Percentiles rank a stretch among this genome's conserved stretches.
Evolutionary conservation across 2,797 vertebrate species (phyloP).

Genomic region (Poeciliopsis gracilis): DNA sequence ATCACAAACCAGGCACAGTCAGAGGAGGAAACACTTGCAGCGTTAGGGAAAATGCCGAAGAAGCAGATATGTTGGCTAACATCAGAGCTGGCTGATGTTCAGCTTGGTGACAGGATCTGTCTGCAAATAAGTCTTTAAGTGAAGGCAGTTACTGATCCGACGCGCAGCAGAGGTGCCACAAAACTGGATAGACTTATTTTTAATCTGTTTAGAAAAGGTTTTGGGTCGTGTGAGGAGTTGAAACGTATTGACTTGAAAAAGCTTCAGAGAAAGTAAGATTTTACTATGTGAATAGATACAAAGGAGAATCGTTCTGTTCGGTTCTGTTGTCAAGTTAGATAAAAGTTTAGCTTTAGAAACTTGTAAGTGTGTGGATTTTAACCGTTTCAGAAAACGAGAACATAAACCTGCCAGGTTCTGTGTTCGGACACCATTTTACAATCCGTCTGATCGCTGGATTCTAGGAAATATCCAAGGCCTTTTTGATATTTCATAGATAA

Average conservation of each 20-base stretch:
- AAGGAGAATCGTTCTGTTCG: background rate
- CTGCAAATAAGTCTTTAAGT: background rate
- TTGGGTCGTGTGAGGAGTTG: background rate
- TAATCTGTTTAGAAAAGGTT: background rate
- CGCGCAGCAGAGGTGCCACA: background rate
- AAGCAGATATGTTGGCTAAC: background rate
- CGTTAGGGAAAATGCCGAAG: background rate
- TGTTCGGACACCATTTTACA: background rate
- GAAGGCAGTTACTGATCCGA: background rate
- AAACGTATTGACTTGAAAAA: background rate
- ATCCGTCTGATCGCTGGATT: background rate
- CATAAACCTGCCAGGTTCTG: background rate
- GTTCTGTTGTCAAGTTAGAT: background rate
- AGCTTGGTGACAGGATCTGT: background rate
- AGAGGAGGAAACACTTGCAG: background rate
- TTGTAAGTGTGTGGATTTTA: background rate
- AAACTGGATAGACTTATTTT: background rate
- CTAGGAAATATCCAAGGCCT: background rate
- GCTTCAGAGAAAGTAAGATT: background rate
- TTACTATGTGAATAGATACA: background rate
- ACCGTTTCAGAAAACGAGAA: background rate
- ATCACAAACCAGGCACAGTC: conserved; percentile 6
- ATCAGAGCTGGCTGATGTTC: background rate
- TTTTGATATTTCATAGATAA: background rate
- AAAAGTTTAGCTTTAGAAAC: background rate